These are phyloP conservation scores for Sphaerophoria taeniata DNA, from an alignment of 2,888 invertebrate species.

Conservation along the genomic window DNA sequence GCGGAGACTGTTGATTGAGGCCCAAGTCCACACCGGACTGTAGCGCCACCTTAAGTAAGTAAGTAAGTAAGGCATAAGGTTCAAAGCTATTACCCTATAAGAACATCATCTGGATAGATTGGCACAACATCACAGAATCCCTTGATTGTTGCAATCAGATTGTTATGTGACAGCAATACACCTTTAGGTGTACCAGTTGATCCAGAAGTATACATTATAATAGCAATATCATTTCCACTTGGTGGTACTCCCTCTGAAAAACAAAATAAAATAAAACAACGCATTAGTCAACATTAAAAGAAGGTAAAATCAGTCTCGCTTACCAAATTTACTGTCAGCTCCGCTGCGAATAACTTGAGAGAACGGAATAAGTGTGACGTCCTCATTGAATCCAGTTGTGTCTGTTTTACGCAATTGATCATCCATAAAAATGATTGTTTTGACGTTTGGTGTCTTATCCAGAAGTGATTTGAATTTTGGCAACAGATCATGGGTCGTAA, in stretches of 20 bases:
- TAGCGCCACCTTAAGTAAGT: not conserved
- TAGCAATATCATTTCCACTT: constrained; percentile 91
- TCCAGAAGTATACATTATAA: constrained; percentile 99
- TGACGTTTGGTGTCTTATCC: constrained; percentile 88
- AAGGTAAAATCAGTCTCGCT: constrained; percentile 55
- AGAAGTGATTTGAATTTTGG: constrained; percentile 94
- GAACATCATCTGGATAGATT: constrained; percentile 89
- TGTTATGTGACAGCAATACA: constrained; percentile 91
- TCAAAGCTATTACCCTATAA: constrained; percentile 86
- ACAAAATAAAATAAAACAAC: not conserved
- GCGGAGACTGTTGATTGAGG: too few species aligned
- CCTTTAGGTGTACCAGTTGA: constrained; percentile 98
- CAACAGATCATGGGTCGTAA: constrained; percentile 95
- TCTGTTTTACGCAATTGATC: constrained; percentile 91
- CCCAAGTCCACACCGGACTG: not conserved
- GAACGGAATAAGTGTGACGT: constrained; percentile 90
- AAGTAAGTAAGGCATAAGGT: not conserved
- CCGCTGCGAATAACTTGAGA: constrained; percentile 87
- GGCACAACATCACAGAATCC: constrained; percentile 91
- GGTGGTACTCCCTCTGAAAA: constrained; percentile 86
- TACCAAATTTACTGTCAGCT: constrained; percentile 83
- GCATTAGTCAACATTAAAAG: not conserved
- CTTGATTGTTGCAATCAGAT: constrained; percentile 91
- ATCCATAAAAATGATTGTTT: constrained; percentile 93
- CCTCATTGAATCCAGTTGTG: constrained; percentile 87